phyloP scores from a whole-genome alignment of 30 jellyfish, hydroid and myxozoan species.

The Pseudorhiza aurosa region DNA sequence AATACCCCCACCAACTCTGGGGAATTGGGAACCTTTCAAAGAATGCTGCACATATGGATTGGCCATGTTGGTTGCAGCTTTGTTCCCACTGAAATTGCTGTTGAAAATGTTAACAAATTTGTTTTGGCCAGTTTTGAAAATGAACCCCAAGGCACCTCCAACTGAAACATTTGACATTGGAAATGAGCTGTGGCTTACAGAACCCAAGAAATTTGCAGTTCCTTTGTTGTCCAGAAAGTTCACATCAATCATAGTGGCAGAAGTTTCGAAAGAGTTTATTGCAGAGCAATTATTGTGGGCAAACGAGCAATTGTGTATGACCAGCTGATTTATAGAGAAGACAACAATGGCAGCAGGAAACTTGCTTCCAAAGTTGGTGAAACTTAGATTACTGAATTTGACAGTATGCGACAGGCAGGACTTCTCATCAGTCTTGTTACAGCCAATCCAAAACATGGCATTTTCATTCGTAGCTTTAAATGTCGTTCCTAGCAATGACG shows the following conservation, averaged over 20 bases:
- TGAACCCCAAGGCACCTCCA: conserved; percentile 86
- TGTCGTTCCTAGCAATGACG: conserved; percentile 11
- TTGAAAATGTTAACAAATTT: conserved; percentile 1
- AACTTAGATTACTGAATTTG: conserved; percentile 24
- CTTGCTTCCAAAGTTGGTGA: conserved; percentile 41
- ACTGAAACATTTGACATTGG: conserved; percentile 62
- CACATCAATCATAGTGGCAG: conserved; percentile 6
- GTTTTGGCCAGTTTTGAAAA: conserved; percentile 7
- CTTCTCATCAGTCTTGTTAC: neutral
- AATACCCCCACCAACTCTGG: conserved; percentile 88
- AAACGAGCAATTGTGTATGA: conserved; percentile 36
- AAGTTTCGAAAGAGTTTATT: conserved; percentile 65
- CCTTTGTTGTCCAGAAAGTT: conserved; percentile 52
- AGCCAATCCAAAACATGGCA: conserved; percentile 59
- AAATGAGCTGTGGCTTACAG: neutral
- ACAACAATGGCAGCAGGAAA: conserved; percentile 64
- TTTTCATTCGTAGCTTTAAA: conserved; percentile 12
- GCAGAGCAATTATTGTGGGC: conserved; percentile 68
- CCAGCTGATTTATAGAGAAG: conserved; percentile 25
- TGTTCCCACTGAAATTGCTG: conserved; percentile 37
- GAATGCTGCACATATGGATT: conserved; percentile 19
- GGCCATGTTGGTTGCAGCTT: conserved; percentile 32
- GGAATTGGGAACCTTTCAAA: conserved; percentile 21
- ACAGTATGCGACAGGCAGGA: conserved; percentile 46
- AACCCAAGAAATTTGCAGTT: conserved; percentile 11